Conservation (phyloP, 2,888 invertebrate genomes). For the Drosophila formosana region DNA sequence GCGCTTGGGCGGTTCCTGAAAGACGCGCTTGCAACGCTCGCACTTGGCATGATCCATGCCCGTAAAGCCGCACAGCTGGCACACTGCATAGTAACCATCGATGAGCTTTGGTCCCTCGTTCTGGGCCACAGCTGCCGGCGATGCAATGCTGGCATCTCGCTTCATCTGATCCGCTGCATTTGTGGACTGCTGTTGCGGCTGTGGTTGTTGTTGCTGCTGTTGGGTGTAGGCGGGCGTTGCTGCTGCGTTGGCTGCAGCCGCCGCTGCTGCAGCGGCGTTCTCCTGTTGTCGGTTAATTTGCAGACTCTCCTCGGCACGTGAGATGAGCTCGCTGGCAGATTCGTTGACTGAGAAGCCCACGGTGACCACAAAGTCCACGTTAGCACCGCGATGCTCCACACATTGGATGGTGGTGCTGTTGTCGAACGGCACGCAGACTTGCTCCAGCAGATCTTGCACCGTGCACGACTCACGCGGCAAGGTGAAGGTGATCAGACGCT, state of each 20-base stretch:
- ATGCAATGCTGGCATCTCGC: constrained; percentile 37
- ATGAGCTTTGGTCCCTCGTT: constrained; percentile 88
- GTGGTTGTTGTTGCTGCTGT: constrained; percentile 26
- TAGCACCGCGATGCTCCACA: constrained; percentile 90
- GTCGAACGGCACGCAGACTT: constrained; percentile 90
- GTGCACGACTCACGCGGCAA: constrained; percentile 93
- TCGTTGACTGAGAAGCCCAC: constrained; percentile 87
- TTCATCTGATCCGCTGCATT: constrained; percentile 44
- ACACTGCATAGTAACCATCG: constrained; percentile 91
- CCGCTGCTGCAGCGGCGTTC: constrained; percentile 51
- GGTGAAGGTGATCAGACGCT: constrained; percentile 92
- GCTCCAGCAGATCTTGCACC: constrained; percentile 92
- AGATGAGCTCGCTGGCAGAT: constrained; percentile 84
- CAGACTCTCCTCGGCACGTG: constrained; percentile 84
- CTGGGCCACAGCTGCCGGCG: constrained; percentile 70
- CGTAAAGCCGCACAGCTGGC: constrained; percentile 92
- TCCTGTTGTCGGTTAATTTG: constrained; percentile 83
- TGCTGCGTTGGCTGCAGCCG: constrained; percentile 39
- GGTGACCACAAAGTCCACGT: constrained; percentile 92
- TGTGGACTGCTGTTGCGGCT: constrained; percentile 28
- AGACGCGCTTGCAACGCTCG: constrained; percentile 89
- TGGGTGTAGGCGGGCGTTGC: constrained; percentile 40
- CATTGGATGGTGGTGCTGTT: constrained; percentile 90
- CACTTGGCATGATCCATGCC: constrained; percentile 93
- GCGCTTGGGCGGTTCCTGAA: constrained; percentile 90